Base-by-base conservation (phyloP, 1,140 invertebrate genomes). In the Bombus sylvicola region DNA sequence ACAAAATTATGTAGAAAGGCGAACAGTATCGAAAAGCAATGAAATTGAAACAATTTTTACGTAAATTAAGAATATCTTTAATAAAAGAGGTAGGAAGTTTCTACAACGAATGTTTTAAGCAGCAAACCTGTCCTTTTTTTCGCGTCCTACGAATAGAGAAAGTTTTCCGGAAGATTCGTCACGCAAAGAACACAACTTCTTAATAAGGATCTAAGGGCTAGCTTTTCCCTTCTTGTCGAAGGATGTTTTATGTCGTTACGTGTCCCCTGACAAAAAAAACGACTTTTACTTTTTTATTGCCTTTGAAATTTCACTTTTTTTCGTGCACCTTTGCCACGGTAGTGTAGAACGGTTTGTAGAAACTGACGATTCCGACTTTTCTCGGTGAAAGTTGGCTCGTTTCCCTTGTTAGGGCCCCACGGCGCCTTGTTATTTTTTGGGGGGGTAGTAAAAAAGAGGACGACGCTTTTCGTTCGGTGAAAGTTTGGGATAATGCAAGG, bases 371-470 rank as follows among this genome's bases (percentile, higher is more conserved):
- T 68, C 2, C 41, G 81, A 69, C 87, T 91, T 91, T 91, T 37
- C n/a, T 37, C 73, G 88, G 93, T 90, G 93, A 94, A 94, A 94
- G 94, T 92, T 86, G 83, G 57, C 69, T 68, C 87, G 47, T 81
- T 15, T 47, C 91, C 64, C 78, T 84, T 37, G 15, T 64, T n/a
- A 43, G 28, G 8, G 2, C 22, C 83, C 76, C 34, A 4, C 12
- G 8, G 18, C 41, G 66, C 53, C 79, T 83, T 73, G 69, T 76
- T 84, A 84, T 88, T 89, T 91, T 88, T 81, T 53, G 34, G 12
- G 47, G 47, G 57, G 25, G 82, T 53, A 64, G 77, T 53, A 90
- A 86, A 88, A 87, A 82, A 71, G 12, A 72, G 18, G 57, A 34
- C 62, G 68, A 66, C 47, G 31, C 59, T 83, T 68, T 75, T 62